Evolutionary conservation across 1,140 invertebrate genomes (phyloP).

Genomic region (Panonychus citri): DNA sequence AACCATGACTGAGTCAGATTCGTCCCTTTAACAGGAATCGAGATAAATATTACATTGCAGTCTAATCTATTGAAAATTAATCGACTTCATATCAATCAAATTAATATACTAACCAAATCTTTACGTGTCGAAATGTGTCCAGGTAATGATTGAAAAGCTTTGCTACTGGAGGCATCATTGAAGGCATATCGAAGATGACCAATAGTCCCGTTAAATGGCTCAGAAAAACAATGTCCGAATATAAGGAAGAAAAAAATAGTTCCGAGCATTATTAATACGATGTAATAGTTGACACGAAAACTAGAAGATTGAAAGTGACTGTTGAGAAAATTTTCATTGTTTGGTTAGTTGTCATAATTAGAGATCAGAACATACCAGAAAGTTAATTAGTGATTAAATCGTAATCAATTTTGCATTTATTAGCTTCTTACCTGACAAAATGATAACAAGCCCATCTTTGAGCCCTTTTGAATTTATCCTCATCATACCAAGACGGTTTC

Average conservation of each 20-base stretch:
- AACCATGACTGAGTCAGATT: conserved; percentile 30
- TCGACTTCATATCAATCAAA: not conserved
- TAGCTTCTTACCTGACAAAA: conserved; percentile 4
- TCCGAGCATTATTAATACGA: not conserved
- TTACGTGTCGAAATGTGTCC: conserved; percentile 42
- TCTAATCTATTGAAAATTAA: no score
- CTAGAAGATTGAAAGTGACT: no score
- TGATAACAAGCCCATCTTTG: conserved; percentile 6
- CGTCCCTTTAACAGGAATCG: no score
- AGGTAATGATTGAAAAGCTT: conserved; percentile 49
- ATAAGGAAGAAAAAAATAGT: not conserved
- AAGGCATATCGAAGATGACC: not conserved
- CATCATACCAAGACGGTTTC: conserved; percentile 8
- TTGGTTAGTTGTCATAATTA: no score
- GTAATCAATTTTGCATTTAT: no score
- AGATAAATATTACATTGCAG: no score
- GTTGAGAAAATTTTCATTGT: no score
- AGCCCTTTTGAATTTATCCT: conserved; percentile 2
- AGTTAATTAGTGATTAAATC: not conserved
- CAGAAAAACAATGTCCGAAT: not conserved
- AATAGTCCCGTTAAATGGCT: not conserved
- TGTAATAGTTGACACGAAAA: not conserved
- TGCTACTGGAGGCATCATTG: conserved; percentile 3
- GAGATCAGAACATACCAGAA: no score
- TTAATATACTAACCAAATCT: conserved; percentile 30